phyloP scores from a whole-genome alignment of 1,140 invertebrate genomes.

The Brachionus paranguensis region DNA sequence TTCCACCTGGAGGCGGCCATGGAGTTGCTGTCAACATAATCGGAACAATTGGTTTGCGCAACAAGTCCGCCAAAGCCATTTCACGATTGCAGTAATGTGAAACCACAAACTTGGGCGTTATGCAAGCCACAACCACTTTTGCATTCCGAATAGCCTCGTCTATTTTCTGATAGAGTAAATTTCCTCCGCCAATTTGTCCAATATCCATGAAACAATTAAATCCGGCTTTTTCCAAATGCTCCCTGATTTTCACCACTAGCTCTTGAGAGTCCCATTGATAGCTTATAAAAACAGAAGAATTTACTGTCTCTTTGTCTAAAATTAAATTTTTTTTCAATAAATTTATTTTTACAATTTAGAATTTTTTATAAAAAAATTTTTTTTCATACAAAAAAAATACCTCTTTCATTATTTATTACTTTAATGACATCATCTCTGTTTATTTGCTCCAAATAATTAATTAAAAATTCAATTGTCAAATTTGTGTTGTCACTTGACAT shows the following conservation, averaged over 20 bases:
- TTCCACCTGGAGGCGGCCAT: conserved; percentile 58
- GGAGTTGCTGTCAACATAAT: conserved; percentile 52
- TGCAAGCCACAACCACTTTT: conserved; percentile 53
- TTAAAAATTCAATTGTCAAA: conserved; percentile 55
- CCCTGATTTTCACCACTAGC: conserved; percentile 48
- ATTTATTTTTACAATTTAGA: too few relatives aligned
- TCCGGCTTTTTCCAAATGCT: conserved; percentile 53
- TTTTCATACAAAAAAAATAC: conserved; percentile 41
- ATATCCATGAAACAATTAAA: conserved; percentile 58
- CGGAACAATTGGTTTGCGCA: conserved; percentile 57
- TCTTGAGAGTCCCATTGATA: conserved; percentile 57
- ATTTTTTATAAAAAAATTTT: not conserved
- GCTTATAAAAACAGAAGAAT: conserved; percentile 56
- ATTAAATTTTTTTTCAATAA: not conserved
- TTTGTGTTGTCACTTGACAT: conserved; percentile 55
- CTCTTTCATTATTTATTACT: conserved; percentile 51
- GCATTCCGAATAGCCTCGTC: conserved; percentile 54
- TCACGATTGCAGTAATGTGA: conserved; percentile 56
- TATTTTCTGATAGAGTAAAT: conserved; percentile 55
- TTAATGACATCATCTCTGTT: conserved; percentile 53
- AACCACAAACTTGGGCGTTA: conserved; percentile 55
- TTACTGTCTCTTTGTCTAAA: conserved; percentile 48
- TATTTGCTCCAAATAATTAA: conserved; percentile 54
- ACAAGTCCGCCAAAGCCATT: conserved; percentile 55
- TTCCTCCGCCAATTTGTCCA: conserved; percentile 56